Percentiles rank a stretch among this genome's conserved stretches.
Conservation (phyloP, 2,113 vertebrate species). For the Sisor rabdophorus region DNA sequence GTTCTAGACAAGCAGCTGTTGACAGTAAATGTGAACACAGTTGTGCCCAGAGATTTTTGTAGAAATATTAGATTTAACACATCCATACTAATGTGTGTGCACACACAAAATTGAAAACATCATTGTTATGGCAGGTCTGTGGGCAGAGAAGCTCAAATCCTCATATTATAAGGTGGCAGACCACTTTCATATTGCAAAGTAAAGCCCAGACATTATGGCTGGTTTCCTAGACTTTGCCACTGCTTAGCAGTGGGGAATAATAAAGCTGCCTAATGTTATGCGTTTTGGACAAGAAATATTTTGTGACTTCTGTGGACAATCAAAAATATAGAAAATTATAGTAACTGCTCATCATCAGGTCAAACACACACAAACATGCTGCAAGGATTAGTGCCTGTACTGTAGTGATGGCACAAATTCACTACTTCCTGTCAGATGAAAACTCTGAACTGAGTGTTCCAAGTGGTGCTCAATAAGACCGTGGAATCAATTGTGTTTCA, state of each 20-base stretch:
- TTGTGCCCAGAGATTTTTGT: constrained; percentile 12
- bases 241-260: constrained; percentile 17
- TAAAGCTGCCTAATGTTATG: constrained; percentile 33
- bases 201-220: constrained; percentile 40
- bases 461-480: constrained; percentile 24
- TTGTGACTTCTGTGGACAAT: constrained; percentile 10
- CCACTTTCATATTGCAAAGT: constrained; percentile 40
- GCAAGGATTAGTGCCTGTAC: background rate
- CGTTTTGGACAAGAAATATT: constrained; percentile 21
- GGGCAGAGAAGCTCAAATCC: constrained; percentile 28
- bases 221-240: constrained; percentile 27
- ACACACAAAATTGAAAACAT: background rate
- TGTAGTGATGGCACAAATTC: background rate
- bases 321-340: constrained; percentile 12
- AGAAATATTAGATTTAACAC: constrained; percentile 18
- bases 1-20: constrained; percentile 45
- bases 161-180: constrained; percentile 27
- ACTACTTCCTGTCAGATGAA: constrained; percentile 14
- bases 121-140: constrained; percentile 7
- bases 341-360: constrained; percentile 2
- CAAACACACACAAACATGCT: background rate
- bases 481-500: constrained; percentile 27
- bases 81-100: background rate
- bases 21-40: constrained; percentile 31
- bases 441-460: constrained; percentile 17